Evolutionary conservation across 2,113 vertebrate genomes (phyloP), one percentile per base, ranked within the genome.

Genomic region (Sapajus apella): DNA sequence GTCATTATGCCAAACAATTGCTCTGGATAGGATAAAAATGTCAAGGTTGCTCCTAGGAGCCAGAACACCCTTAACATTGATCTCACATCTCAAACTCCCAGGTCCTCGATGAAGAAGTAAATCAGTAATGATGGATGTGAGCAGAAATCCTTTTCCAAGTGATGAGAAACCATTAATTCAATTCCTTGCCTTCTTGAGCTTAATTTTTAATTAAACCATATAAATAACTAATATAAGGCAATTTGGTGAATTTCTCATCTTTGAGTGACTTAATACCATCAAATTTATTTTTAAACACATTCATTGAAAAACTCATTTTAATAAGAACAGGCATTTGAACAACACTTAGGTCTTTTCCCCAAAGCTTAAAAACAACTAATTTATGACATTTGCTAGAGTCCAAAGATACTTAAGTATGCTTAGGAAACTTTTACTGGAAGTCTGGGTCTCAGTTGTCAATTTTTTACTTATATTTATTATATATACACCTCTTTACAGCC

Each of bases 211-310:
- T 77, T 68, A 43, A 96, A 85, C 90, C n/a, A 43, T 30, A 72
- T 21, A 87, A 70, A 37, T 68, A 81, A 68, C 66, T 75, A 77
- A 93, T 93, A 82, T n/a, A 81, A 81, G 64, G 20, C 17, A 70
- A 58, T 13, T 68, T 43, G 23, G 4, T 75, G 30, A 81, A 81
- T 66, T 87, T 96, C 40, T 95, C 50, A 40, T 45, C 37, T 92
- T 73, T 84, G 47, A 61, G 30, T 75, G 73, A 76, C 45, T 88
- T 76, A 75, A 79, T 45, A 58, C 80, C 35, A 47, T 55, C 92
- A 77, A 55, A 68, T 92, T 90, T 79, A 90, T 73, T 97, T 84
- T 94, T 61, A 90, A 94, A 90, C 27, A 77, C 5, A 52, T 70
- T 90, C 73, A 80, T 5, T 70, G 52, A 87, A 72, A 95, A 73